Base-by-base conservation (phyloP, 2,113 vertebrate genomes). In the Anseranas semipalmata region DNA sequence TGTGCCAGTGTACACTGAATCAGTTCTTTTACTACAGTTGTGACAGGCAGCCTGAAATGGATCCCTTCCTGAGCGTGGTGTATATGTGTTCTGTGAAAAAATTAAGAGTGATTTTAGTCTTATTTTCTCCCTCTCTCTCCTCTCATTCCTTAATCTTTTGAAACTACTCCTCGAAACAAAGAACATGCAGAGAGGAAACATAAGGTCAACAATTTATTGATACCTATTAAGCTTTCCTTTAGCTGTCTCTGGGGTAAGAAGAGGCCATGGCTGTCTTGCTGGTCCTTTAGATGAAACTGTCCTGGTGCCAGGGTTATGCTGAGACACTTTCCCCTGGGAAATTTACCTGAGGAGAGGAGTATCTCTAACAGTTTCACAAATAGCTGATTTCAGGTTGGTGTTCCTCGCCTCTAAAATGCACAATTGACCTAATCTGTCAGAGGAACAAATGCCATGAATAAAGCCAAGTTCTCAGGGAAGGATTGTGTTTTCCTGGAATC, bases 281-380 rank as follows among this genome's bases (percentile, higher is more conserved):
- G 72, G 12, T 39, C n/a, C 35, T 86, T 65, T n/a, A 48, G 37
- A 41, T 0, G 3, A 89, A 67, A n/a, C n/a, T 1, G 2, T 8
- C 39, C 28, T 1, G 0, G 5, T 84, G n/a, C 28, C 4, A 1
- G 22, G 15, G 9, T 7, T 80, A 53, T 90, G 43, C 43, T 3
- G 2, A 48, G 65, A 63, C 8, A 9, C 4, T 66, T 74, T 65
- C 21, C 21, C 78, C 56, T 0, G 2, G 32, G 33, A 83, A 83
- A 55, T 50, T 88, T n/a, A 12, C 39, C 35, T 83, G 56, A 65
- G 75, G 37, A 27, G 65, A 87, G 27, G n/a, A 93, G 19, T 60
- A 73, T 63, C 32, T 81, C 35, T 60, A 87, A 41, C 9, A n/a
- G 21, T 60, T 89, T 53, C n/a, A 46, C 8, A 41, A 71, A 35